Evolutionary conservation across 2,113 vertebrate species (phyloP).

Genomic region (Cheirogaleus medius): DNA sequence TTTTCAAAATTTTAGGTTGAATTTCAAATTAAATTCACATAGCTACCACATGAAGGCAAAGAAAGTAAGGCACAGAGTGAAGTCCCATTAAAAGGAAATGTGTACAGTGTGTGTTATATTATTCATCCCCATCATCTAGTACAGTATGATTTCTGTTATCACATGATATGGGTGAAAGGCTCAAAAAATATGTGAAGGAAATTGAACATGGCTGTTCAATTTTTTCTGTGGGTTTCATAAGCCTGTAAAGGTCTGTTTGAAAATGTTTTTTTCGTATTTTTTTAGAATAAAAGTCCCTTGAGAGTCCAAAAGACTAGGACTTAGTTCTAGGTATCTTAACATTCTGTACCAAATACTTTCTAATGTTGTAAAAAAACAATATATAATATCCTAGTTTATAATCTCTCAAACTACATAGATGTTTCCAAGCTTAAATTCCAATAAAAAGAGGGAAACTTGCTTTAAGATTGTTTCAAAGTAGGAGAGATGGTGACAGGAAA

Average conservation of each 20-base stretch:
- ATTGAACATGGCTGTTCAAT: background rate
- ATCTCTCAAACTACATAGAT: background rate
- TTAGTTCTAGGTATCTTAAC: background rate
- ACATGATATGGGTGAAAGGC: background rate
- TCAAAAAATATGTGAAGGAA: background rate
- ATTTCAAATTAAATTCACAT: conserved; percentile 22
- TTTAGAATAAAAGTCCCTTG: background rate
- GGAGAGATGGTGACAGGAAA: background rate
- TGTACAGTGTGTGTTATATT: background rate
- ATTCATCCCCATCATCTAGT: background rate
- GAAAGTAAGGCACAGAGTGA: background rate
- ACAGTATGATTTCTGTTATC: background rate
- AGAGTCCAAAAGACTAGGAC: background rate
- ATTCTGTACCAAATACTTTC: background rate
- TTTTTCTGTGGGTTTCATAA: background rate
- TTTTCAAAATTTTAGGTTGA: background rate
- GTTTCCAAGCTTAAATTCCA: background rate
- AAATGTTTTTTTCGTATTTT: background rate
- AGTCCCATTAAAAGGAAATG: background rate
- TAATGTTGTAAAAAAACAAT: background rate
- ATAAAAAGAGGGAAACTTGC: background rate
- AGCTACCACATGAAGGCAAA: background rate
- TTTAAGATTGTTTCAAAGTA: background rate
- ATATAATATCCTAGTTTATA: background rate
- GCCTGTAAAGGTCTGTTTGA: background rate